phyloP scores from a whole-genome alignment of 37 sponge, comb jelly and placozoan genomes.

The Agelas oroides region DNA sequence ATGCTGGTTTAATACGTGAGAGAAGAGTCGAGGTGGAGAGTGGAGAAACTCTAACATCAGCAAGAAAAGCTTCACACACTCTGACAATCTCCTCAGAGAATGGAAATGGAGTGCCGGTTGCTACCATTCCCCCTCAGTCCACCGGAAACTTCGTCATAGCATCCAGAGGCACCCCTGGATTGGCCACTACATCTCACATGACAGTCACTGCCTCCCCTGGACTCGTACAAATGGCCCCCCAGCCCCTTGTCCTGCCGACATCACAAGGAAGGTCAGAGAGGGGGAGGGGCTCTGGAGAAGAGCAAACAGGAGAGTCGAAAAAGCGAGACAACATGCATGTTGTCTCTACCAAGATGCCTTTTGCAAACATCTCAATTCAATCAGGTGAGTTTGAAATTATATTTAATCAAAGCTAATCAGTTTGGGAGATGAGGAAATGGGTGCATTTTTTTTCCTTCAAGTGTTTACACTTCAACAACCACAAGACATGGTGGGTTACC shows the following conservation, averaged over 20 bases:
- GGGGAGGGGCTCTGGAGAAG: neutral
- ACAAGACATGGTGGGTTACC: too few relatives aligned
- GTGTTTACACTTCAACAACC: too few relatives aligned
- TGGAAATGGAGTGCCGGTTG: too few relatives aligned
- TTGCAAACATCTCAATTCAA: constrained; percentile 71
- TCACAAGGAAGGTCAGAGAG: neutral
- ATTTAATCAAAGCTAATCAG: neutral
- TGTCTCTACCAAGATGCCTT: constrained; percentile 31
- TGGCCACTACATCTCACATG: neutral
- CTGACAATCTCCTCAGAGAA: too few relatives aligned
- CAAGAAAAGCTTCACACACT: too few relatives aligned
- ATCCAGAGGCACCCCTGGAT: constrained; percentile 12
- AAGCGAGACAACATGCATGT: too few relatives aligned
- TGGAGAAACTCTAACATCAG: too few relatives aligned
- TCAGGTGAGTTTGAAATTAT: constrained; percentile 31
- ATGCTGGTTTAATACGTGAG: neutral
- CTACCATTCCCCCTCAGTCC: neutral
- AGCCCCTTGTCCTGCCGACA: constrained; percentile 31
- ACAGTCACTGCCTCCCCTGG: neutral
- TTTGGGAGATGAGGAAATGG: neutral
- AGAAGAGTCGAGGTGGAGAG: neutral
- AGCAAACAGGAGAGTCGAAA: neutral
- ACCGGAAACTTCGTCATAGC: constrained; percentile 29
- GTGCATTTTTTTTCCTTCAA: too few relatives aligned
- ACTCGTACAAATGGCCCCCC: constrained; percentile 43